Evolutionary conservation across 2,888 invertebrate genomes (phyloP).

Genomic region (Hemaris fuciformis): DNA sequence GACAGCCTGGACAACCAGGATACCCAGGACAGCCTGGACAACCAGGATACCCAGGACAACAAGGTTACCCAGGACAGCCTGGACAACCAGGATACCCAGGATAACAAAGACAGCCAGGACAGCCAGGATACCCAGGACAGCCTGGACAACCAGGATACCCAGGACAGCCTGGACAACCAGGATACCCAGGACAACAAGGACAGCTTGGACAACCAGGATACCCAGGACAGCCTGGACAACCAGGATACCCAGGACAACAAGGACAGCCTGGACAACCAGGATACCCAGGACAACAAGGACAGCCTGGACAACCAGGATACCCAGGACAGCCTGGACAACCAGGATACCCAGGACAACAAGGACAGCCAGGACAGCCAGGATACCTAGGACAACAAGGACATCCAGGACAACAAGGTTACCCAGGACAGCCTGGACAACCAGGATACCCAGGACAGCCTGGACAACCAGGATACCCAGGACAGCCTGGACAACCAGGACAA

Average conservation of each 20-base stretch:
- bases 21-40: slow-evolving; percentile 24
- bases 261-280: too few relatives aligned
- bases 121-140: slow-evolving; percentile 20
- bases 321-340: too few relatives aligned
- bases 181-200: slow-evolving; percentile 50
- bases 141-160: slow-evolving; percentile 20
- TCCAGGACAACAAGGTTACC: slow-evolving; percentile 23
- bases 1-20: too few relatives aligned
- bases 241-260: slow-evolving; percentile 39
- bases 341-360: too few relatives aligned
- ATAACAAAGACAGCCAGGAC: too few relatives aligned
- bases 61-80: slow-evolving; percentile 26
- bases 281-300: too few relatives aligned
- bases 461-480: slow-evolving; percentile 44
- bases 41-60: slow-evolving; percentile 29
- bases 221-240: slow-evolving; percentile 47
- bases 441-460: slow-evolving; percentile 27
- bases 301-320: too few relatives aligned
- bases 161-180: slow-evolving; percentile 34
- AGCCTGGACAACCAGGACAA: too few relatives aligned
- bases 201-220: slow-evolving; percentile 55
- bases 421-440: slow-evolving; percentile 18
- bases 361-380: too few relatives aligned
- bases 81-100: slow-evolving; percentile 26
- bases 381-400: too few relatives aligned